Evolutionary conservation across 2,113 vertebrate species (phyloP), one percentile per base, ranked within the genome.

Genomic region (Laticauda laticaudata): DNA sequence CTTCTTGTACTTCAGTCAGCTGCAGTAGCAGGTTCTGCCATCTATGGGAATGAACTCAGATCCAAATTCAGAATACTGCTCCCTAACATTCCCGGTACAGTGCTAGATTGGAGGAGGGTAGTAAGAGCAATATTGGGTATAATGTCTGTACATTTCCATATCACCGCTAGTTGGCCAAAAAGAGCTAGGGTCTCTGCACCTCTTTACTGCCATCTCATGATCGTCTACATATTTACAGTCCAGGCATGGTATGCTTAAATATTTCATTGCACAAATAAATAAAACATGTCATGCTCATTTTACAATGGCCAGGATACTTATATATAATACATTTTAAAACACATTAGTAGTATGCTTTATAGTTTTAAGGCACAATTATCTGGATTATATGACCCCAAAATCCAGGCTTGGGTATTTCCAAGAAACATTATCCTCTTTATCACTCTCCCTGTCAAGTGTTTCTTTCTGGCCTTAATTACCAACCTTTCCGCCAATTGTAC

Each of bases 381-480:
- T 90, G 21, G 48, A n/a, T 85, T 24, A 85, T 14, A n/a, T 39
- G n/a, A 2, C 7, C 39, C 34, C 39, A 29, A 11, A 45, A 56
- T 48, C 39, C 15, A 56, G 51, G 20, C 5, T 53, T 39, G 21
- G 51, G 21, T 55, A 24, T 85, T 54, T 18, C 51, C 12, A 4
- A n/a, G 81, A 54, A 45, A 81, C 39, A 57, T 91, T 26, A 86
- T 39, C 69, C 14, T 56, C 75, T 86, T n/a, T 86, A 86, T 86
- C 18, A 23, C 14, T 92, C 85, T 87, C 56, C 15, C 24, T 91
- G 29, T 57, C 39, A n/a, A 57, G 14, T 86, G 20, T 87, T 59
- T 20, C 85, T 51, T 92, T 87, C 85, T 87, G 91, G 59, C 18
- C 39, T 87, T 92, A 91, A 87, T 91, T 91, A 87, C 20, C 29